A percentile compares a stretch with the other conserved stretches of the same genome.
Evolutionary conservation across 2,888 invertebrate species (phyloP).

Genomic region (Hypomecis punctinalis): DNA sequence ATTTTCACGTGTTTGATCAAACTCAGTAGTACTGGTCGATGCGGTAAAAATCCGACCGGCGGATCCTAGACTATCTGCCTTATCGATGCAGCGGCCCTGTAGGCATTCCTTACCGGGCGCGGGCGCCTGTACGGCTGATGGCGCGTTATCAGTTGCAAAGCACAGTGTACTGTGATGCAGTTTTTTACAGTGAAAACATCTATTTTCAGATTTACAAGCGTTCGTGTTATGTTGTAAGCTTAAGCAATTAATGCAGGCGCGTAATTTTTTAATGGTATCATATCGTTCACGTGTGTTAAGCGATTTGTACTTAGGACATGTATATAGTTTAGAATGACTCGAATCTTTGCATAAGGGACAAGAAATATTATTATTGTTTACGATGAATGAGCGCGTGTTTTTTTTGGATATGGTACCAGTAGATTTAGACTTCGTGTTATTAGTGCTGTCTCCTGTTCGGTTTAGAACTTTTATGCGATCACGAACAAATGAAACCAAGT

Average conservation of each 20-base stretch:
- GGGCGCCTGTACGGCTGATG: too few relatives aligned
- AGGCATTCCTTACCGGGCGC: too few relatives aligned
- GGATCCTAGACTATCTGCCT: constrained; percentile 1
- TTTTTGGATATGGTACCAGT: neutral
- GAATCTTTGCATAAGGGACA: constrained; percentile 1
- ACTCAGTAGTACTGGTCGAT: neutral
- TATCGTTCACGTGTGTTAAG: constrained; percentile 2
- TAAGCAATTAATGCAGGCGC: constrained; percentile 5
- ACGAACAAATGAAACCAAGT: constrained; percentile 1
- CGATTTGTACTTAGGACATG: constrained; percentile 3
- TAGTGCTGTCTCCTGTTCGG: neutral
- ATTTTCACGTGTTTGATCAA: too few relatives aligned
- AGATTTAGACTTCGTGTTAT: neutral
- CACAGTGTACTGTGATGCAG: neutral
- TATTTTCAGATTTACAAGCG: neutral
- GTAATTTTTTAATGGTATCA: constrained; percentile 3
- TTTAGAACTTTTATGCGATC: constrained; percentile 5
- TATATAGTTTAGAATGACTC: neutral
- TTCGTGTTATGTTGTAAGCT: constrained; percentile 7
- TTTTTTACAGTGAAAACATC: neutral
- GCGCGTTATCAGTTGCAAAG: neutral
- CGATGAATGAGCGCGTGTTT: constrained; percentile 3
- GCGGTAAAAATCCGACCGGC: neutral
- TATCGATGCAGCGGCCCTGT: neutral
- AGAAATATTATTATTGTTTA: neutral